A percentile compares a stretch with the other conserved stretches of the same genome.
Conservation (phyloP, 2,113 vertebrate species). For the Herpailurus yagouaroundi region DNA sequence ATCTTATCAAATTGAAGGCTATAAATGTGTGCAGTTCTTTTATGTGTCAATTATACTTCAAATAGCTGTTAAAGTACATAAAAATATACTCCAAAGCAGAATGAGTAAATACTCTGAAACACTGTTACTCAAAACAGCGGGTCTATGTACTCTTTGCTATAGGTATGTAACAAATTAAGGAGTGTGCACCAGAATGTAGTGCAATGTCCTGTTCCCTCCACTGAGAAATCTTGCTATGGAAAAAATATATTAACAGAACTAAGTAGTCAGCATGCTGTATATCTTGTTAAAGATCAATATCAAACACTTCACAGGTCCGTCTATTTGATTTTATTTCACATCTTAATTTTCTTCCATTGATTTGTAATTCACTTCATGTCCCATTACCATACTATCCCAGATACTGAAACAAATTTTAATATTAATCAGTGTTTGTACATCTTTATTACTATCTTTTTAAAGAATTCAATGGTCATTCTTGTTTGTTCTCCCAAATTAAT, state of each 20-base stretch:
- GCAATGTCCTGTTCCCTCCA: not conserved
- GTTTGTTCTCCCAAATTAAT: not conserved
- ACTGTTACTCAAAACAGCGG: not conserved
- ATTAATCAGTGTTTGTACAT: not conserved
- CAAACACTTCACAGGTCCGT: not conserved
- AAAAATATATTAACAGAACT: not conserved
- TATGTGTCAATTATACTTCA: not conserved
- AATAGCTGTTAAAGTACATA: not conserved
- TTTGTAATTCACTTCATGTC: not conserved
- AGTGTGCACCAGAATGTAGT: not conserved
- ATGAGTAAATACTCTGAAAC: not conserved
- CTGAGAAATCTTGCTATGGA: not conserved
- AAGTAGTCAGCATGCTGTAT: not conserved
- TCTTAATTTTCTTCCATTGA: not conserved
- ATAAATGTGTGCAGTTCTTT: not conserved
- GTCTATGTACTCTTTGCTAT: not conserved
- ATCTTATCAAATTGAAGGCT: not conserved
- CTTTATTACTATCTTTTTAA: not conserved
- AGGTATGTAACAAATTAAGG: not conserved
- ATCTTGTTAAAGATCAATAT: not conserved
- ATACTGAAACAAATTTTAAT: not conserved
- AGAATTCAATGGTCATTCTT: not conserved
- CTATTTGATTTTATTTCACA: not conserved
- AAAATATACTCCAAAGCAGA: not conserved
- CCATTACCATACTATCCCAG: not conserved